Evolutionary conservation across 2,113 vertebrate species (phyloP), one percentile per base, ranked within the genome.

Genomic region (Aspidoscelis tigris): DNA sequence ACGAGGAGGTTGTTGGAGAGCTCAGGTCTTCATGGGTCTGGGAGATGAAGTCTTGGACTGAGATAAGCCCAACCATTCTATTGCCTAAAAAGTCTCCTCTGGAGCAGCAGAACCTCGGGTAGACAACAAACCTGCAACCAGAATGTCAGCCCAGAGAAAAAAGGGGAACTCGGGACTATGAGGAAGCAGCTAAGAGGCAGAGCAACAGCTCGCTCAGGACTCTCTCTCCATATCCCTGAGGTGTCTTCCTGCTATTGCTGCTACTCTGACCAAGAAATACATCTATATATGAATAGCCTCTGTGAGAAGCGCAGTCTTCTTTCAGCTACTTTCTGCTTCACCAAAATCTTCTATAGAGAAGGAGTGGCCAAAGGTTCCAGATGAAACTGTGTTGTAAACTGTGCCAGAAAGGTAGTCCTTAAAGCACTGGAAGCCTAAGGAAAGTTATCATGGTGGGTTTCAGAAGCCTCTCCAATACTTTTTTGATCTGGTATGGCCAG

Each of bases 1-100:
- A 95, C 41, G 93, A 91, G 53, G 95, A 96, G 41, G 93, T 96
- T 41, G 93, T 96, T 22, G 94, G 94, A 1, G 93, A 96, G 83
- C 92, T 94, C 89, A 96, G 94, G 88, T 96, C 94, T 83, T 96
- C 94, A 88, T 91, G 86, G 7, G 76, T 92, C 85, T 92, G 92
- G 73, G 21, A 80, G 79, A 94, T 89, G 7, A 96, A 96, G 87
- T 94, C 91, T 0, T 90, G 76, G 76, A 94, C 95, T 0, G 90
- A 94, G 85, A 95, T 95, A 55, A 95, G 85, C 84, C 94, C 91
- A 0, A 89, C 90, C 94, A 93, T 93, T 74, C 73, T 77, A 71
- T 58, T 0, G 2, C 0, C 0, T 43, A 0, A 0, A 0, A 0
- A 77, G 85, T 24, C 14, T 16, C 14, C 4, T 53, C 5, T 64